These are phyloP conservation scores for Ectobius pallidus DNA, from an alignment of 2,888 invertebrate species.

Conservation along the genomic window DNA sequence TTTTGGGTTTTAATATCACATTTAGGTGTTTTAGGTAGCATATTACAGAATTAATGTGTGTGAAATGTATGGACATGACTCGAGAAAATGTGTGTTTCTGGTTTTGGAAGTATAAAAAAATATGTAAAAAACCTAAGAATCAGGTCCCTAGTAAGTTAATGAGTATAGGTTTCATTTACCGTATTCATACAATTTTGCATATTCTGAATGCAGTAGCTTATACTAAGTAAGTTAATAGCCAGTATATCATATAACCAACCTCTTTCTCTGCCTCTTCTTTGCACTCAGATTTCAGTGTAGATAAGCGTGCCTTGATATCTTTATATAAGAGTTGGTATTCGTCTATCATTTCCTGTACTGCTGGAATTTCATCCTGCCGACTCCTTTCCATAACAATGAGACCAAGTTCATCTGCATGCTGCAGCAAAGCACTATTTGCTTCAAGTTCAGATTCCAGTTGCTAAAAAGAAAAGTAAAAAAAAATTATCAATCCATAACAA, in stretches of 20 bases:
- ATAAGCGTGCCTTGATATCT: slow-evolving; percentile 62
- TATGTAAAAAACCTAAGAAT: too few relatives aligned
- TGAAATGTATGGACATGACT: too few relatives aligned
- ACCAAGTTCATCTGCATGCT: slow-evolving; percentile 66
- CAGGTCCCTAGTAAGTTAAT: too few relatives aligned
- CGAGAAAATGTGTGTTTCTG: too few relatives aligned
- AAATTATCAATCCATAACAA: neutral
- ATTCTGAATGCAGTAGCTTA: too few relatives aligned
- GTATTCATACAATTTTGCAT: too few relatives aligned
- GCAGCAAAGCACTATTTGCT: slow-evolving; percentile 59
- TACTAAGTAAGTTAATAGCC: too few relatives aligned
- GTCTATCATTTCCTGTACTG: slow-evolving; percentile 65
- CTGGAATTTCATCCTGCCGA: slow-evolving; percentile 61
- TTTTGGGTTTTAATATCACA: too few relatives aligned
- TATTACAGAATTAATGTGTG: too few relatives aligned
- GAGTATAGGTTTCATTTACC: too few relatives aligned
- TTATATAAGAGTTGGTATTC: slow-evolving; percentile 70
- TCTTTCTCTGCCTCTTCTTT: slow-evolving; percentile 4
- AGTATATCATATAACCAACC: slow-evolving; percentile 31
- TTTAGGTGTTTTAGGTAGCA: too few relatives aligned
- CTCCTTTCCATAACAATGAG: slow-evolving; percentile 64
- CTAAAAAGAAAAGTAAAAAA: slow-evolving; percentile 47
- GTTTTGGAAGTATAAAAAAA: too few relatives aligned
- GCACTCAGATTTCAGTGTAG: slow-evolving; percentile 50
- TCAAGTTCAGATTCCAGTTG: slow-evolving; percentile 63